Evolutionary conservation across 2,888 invertebrate species (phyloP), one percentile per base, ranked within the genome.

Genomic region (Leptura quadrifasciata): DNA sequence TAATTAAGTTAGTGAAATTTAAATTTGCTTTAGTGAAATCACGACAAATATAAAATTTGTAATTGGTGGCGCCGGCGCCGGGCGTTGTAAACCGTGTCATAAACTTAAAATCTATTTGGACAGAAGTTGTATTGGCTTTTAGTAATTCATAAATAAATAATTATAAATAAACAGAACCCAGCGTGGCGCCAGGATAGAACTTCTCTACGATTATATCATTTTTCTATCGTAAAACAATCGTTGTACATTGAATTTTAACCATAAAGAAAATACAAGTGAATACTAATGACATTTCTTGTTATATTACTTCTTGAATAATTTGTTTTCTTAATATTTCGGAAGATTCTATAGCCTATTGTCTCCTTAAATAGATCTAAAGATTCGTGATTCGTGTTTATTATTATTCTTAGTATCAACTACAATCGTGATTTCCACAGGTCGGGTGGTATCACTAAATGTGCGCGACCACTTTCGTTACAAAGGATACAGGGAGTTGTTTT

Each of bases 81-180:
- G 15, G 4, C n/a, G 54, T 8, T 27, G 31, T 67, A 67, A 67
- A 67, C 54, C 8, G 12, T 24, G 47, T 18, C 21, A n/a, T 67
- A 67, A 67, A 67, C 18, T 54, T 27, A 12, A 24, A 54, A 27
- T n/a, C 8, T 67, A 67, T 67, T 67, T 67, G 27, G 27, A 67
- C 55, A 54, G 67, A 63, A 55, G 21, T 12, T 52, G 27, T 54
- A 67, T 67, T 54, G 64, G 67, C 52, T 20, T 31, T 27, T n/a
- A 4, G 58, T 67, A 27, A 54, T 27, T 54, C 67, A 67, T 67
- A 67, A 55, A 67, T 67, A 67, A 67, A 65, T 65, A 47, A 65
- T 65, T 18, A 65, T 47, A 65, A 65, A 65, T 47, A 47, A 47
- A 47, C 64, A 39, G 5, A 47, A 20, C 47, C 35, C 15, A 21